These are phyloP conservation scores for Tautogolabrus adspersus DNA, from an alignment of 2,113 vertebrate species.

Conservation along the genomic window DNA sequence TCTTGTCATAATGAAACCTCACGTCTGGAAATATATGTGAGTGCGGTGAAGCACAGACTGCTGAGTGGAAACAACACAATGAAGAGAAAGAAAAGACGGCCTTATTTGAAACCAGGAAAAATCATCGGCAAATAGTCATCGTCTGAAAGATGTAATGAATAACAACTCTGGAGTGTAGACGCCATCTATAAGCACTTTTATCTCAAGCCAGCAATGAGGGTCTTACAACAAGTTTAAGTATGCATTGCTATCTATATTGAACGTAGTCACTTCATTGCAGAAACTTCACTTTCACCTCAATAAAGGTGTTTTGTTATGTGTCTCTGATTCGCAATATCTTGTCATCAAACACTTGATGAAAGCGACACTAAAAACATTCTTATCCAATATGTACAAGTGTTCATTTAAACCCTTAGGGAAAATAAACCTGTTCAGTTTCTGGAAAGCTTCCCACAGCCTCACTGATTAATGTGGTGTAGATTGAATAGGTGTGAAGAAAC, in stretches of 20 bases:
- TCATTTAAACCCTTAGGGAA: neutral
- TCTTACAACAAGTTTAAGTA: neutral
- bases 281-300: conserved; percentile 25
- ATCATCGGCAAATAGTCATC: neutral
- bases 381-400: neutral
- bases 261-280: conserved; percentile 5
- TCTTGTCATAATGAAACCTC: conserved; percentile 3
- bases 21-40: neutral
- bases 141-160: neutral
- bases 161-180: neutral
- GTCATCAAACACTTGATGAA: conserved; percentile 20
- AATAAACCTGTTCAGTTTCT: neutral
- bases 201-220: neutral
- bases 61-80: conserved; percentile 17
- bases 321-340: neutral
- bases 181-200: neutral
- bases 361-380: conserved; percentile 12
- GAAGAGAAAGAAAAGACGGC: neutral
- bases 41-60: neutral
- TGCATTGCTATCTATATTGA: conserved; percentile 1
- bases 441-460: neutral
- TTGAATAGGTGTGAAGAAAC: conserved; percentile 2
- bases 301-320: neutral
- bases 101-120: neutral
- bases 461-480: conserved; percentile 14